These are phyloP conservation scores for Stegostoma tigrinum DNA, from an alignment of 2,113 vertebrate genomes.

Conservation along the genomic window DNA sequence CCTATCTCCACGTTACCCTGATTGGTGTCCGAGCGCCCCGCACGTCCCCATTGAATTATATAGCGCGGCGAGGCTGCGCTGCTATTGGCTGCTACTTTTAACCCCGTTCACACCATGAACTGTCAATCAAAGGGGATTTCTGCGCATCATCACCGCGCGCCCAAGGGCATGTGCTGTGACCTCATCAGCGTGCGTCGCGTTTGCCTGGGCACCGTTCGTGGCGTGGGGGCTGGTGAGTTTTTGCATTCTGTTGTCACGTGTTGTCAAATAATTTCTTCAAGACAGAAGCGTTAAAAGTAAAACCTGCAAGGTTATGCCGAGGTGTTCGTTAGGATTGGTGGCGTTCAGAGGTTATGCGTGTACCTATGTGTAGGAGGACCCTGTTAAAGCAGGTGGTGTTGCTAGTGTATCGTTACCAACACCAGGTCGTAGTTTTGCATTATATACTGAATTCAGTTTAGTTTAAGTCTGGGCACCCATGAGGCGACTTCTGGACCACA, in stretches of 20 bases:
- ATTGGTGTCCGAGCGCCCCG: conserved; percentile 43
- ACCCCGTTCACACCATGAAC: conserved; percentile 66
- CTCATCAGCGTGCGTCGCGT: conserved; percentile 40
- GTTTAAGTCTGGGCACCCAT: background rate
- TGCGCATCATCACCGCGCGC: background rate
- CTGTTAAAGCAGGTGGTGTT: background rate
- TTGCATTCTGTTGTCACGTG: background rate
- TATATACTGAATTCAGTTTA: background rate
- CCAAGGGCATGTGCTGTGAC: background rate
- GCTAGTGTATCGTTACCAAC: background rate
- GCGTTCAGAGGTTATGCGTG: background rate
- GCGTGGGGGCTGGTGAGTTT: background rate
- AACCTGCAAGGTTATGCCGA: background rate
- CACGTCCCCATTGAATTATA: conserved; percentile 57
- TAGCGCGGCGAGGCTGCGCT: conserved; percentile 47
- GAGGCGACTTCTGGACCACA: too few relatives aligned
- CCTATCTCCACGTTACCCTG: conserved; percentile 39
- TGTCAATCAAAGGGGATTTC: conserved; percentile 55
- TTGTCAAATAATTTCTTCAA: background rate
- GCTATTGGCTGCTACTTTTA: conserved; percentile 76
- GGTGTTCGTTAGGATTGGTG: background rate
- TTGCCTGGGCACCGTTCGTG: background rate
- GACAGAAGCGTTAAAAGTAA: background rate
- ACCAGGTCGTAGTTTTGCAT: background rate
- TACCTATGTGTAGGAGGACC: background rate